phyloP scores from a whole-genome alignment of 2,113 vertebrate species.

The Enhydra lutris region DNA sequence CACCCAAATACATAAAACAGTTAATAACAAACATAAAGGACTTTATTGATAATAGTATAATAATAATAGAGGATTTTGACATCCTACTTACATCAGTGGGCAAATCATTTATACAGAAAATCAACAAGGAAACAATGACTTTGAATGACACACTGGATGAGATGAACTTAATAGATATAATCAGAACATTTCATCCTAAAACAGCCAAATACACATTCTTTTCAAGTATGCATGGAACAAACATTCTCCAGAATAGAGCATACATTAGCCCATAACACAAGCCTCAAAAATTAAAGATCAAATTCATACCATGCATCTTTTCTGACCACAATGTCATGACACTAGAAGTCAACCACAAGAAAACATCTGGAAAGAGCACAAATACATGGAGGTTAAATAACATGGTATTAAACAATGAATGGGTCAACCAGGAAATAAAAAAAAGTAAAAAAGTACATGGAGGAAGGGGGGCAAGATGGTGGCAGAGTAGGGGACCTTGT shows the following conservation, averaged over 20 bases:
- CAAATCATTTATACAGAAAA: background rate
- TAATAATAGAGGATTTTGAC: background rate
- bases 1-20: background rate
- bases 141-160: background rate
- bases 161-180: too few species aligned
- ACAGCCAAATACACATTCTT: background rate
- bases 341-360: background rate
- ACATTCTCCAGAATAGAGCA: background rate
- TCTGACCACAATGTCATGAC: background rate
- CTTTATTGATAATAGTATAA: background rate
- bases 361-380: background rate
- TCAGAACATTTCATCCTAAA: background rate
- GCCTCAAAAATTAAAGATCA: background rate
- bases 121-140: background rate
- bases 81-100: background rate
- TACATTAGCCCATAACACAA: background rate
- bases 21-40: background rate
- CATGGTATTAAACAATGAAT: background rate
- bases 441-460: background rate
- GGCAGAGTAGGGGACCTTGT: too few species aligned
- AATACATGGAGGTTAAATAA: background rate
- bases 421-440: background rate
- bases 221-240: background rate
- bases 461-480: too few species aligned
- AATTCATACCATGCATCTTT: background rate